Evolutionary conservation across 2,797 vertebrate species (phyloP), one percentile per base, ranked within the genome.

Genomic region (Perodicticus potto): DNA sequence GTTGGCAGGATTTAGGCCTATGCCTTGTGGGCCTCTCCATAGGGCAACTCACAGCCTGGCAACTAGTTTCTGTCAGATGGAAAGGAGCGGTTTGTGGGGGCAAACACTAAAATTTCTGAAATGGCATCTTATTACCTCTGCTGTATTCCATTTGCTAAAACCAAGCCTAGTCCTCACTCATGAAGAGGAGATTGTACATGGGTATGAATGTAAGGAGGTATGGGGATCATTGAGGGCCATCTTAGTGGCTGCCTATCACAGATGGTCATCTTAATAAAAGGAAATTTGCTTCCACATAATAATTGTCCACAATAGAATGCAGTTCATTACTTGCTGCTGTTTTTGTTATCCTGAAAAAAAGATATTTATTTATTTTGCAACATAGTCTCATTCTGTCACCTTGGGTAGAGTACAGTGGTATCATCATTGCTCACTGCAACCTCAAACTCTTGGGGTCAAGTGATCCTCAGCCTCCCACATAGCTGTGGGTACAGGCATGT

Each of bases 1-100:
- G n/a, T 78, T 86, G 83, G 74, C 27, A 96, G 63, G 43, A 49
- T 70, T 94, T 82, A 88, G 86, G 67, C 81, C 34, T 61, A n/a
- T 85, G 63, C 43, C 49, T 32, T 73, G 29, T 78, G 82, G 45
- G 43, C 70, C 20, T 92, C 69, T 93, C 76, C 29, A 23, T 73
- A 65, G 87, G 63, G 32, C 34, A 83, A 1, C 49, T 86, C 37
- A 69, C 13, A 89, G 23, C 69, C 65, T 74, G 45, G 55, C 59
- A 82, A 2, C 63, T 83, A 70, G 73, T 40, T 82, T 93, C 88
- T 78, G 9, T 40, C 22, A 82, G 43, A 85, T 20, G 43, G 20
- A 53, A 45, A 59, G 83, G 57, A 49, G 57, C 45, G 6, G 11
- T 5, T 4, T 25, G 14, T 49, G 8, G 55, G n/a, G 25, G 53